Evolutionary conservation across 2,797 vertebrate genomes (phyloP).

Genomic region (Thalassophryne amazonica): DNA sequence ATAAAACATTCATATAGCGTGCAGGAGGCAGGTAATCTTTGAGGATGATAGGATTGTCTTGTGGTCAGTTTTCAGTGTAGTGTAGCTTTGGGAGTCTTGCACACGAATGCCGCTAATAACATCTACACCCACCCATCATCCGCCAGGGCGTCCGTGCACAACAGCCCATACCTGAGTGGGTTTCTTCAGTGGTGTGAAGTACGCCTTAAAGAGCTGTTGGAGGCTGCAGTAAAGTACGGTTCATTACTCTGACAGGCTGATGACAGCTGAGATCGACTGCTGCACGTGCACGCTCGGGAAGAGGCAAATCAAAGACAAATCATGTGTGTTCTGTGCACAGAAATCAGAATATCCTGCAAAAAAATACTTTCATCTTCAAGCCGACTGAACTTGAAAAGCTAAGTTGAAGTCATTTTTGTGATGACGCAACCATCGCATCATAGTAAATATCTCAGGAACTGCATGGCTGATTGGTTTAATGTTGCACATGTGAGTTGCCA

Average conservation of each 20-base stretch:
- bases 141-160: conserved; percentile 50
- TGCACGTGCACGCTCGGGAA: background rate
- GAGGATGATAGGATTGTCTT: conserved; percentile 76
- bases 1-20: conserved; percentile 84
- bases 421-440: too few species aligned
- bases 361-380: too few species aligned
- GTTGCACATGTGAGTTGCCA: too few species aligned
- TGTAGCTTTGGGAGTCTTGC: conserved; percentile 67
- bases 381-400: too few species aligned
- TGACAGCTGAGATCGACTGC: conserved; percentile 38
- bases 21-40: conserved; percentile 75
- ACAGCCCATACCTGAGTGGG: conserved; percentile 64
- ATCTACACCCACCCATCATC: conserved; percentile 61
- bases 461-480: too few species aligned
- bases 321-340: too few species aligned
- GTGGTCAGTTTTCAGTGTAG: conserved; percentile 82
- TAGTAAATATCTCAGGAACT: too few species aligned
- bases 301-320: too few species aligned
- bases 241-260: conserved; percentile 66
- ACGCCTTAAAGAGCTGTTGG: conserved; percentile 66
- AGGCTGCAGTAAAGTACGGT: conserved; percentile 61
- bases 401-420: too few species aligned
- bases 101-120: conserved; percentile 69
- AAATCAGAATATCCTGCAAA: too few species aligned
- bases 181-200: conserved; percentile 64